Evolutionary conservation across 2,113 vertebrate species (phyloP).

Genomic region (Raja brachyura): DNA sequence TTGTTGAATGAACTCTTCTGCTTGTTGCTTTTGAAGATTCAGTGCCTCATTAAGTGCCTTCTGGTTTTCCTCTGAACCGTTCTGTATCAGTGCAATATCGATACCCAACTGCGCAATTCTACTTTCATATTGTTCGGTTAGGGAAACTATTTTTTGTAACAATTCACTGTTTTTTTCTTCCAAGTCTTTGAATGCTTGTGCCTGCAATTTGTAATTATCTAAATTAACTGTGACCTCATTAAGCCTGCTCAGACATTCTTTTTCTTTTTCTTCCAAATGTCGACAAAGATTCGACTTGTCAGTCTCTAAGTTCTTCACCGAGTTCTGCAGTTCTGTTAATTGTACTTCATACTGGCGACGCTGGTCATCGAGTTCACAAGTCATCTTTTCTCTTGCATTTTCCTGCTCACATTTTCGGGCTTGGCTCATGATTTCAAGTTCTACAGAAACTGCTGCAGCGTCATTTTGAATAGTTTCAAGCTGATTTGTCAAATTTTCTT

Average conservation of each 20-base stretch:
- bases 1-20: slow-evolving; percentile 54
- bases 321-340: slow-evolving; percentile 57
- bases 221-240: slow-evolving; percentile 56
- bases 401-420: slow-evolving; percentile 41
- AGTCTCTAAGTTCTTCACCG: slow-evolving; percentile 53
- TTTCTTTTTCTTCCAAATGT: slow-evolving; percentile 46
- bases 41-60: slow-evolving; percentile 54
- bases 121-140: slow-evolving; percentile 55
- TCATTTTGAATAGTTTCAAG: slow-evolving; percentile 57
- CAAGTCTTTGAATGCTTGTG: slow-evolving; percentile 58
- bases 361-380: slow-evolving; percentile 42
- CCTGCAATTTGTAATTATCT: slow-evolving; percentile 52
- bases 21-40: slow-evolving; percentile 58
- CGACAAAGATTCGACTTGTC: slow-evolving; percentile 56
- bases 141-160: slow-evolving; percentile 54
- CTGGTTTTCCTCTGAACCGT: slow-evolving; percentile 61
- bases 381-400: slow-evolving; percentile 28
- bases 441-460: slow-evolving; percentile 47
- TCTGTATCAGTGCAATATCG: slow-evolving; percentile 59
- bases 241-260: slow-evolving; percentile 48
- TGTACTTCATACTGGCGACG: slow-evolving; percentile 46
- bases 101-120: slow-evolving; percentile 52
- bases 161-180: slow-evolving; percentile 58
- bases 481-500: slow-evolving; percentile 58
- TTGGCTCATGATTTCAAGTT: slow-evolving; percentile 51